phyloP scores from a whole-genome alignment of 2,888 invertebrate genomes.

The Cheilosia urbana region DNA sequence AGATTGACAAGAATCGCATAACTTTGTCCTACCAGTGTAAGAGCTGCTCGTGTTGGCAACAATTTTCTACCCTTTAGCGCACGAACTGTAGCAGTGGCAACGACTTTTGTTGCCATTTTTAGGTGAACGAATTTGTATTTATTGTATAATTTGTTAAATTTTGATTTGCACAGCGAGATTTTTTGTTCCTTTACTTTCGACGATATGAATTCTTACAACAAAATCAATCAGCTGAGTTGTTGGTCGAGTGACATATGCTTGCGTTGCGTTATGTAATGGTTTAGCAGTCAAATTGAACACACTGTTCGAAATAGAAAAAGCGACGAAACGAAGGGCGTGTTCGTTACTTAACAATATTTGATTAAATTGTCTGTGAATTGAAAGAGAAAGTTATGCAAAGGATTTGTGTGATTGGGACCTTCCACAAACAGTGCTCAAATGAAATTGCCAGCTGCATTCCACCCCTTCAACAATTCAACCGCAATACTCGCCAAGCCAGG shows the following conservation, averaged over 20 bases:
- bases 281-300: not conserved
- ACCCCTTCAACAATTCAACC: too few species aligned
- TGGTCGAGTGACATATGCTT: constrained; percentile 21
- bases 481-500: too few species aligned
- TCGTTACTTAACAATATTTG: not conserved
- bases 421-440: too few species aligned
- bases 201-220: constrained; percentile 60
- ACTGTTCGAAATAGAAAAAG: not conserved
- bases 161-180: constrained; percentile 12
- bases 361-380: too few species aligned
- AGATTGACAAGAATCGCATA: constrained; percentile 62
- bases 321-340: not conserved
- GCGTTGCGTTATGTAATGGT: constrained; percentile 11
- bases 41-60: constrained; percentile 92
- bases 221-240: constrained; percentile 66
- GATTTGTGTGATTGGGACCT: too few species aligned
- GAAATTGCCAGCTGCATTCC: too few species aligned
- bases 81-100: constrained; percentile 94
- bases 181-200: not conserved
- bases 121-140: constrained; percentile 25
- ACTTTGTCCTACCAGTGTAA: constrained; percentile 86
- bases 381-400: too few species aligned
- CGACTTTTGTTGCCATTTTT: constrained; percentile 90
- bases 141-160: constrained; percentile 51
- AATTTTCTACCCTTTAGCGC: constrained; percentile 92